Evolutionary conservation across 2,888 invertebrate species (phyloP).

Genomic region (Pyrgus malvae): DNA sequence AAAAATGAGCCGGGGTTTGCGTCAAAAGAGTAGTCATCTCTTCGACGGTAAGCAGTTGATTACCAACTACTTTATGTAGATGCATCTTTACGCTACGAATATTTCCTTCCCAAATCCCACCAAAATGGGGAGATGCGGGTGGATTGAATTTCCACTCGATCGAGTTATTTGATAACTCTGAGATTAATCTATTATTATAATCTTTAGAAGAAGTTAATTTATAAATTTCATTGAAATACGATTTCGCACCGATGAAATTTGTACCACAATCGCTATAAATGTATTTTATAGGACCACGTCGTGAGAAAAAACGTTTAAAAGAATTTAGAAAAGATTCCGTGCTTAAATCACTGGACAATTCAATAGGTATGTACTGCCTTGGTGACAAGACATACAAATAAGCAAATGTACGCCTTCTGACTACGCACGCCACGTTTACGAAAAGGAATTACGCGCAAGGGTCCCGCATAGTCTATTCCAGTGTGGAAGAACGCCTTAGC

Average conservation of each 20-base stretch:
- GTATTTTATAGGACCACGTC: constrained; percentile 28
- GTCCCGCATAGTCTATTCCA: constrained; percentile 26
- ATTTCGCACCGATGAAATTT: constrained; percentile 29
- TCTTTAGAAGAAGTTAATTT: not conserved
- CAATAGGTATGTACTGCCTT: constrained; percentile 37
- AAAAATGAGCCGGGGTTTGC: constrained; percentile 17
- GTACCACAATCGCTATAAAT: constrained; percentile 32
- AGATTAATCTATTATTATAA: not conserved
- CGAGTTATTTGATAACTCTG: not conserved
- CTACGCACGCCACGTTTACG: constrained; percentile 18
- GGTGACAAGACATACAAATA: constrained; percentile 29
- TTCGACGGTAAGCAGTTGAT: constrained; percentile 1
- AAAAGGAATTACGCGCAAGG: constrained; percentile 11
- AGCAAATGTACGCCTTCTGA: constrained; percentile 28
- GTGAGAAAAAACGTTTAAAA: constrained; percentile 25
- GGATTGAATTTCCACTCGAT: constrained; percentile 15
- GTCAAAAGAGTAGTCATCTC: constrained; percentile 12
- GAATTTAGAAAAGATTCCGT: constrained; percentile 34
- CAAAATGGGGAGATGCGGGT: constrained; percentile 18
- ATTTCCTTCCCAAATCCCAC: constrained; percentile 21
- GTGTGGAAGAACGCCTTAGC: constrained; percentile 10
- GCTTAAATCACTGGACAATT: constrained; percentile 35
- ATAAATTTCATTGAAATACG: constrained; percentile 4
- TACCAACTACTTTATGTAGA: constrained; percentile 4
- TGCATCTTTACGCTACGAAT: constrained; percentile 21